Percentiles rank a stretch among this genome's conserved stretches.
These are phyloP conservation scores for Eustalomyia histrio DNA, from an alignment of 2,888 invertebrate species.

Conservation along the genomic window DNA sequence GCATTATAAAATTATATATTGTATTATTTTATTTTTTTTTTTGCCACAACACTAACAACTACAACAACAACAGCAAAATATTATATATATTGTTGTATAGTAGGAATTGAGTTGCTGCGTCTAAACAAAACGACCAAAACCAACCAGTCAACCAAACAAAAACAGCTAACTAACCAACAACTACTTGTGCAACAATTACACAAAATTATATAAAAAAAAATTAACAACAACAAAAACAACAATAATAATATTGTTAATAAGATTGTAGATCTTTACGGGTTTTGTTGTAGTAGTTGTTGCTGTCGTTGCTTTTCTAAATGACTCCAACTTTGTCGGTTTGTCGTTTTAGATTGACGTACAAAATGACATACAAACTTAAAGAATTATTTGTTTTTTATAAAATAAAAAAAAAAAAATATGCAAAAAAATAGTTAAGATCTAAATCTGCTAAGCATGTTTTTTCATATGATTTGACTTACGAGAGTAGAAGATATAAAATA, in stretches of 20 bases:
- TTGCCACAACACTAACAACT: slow-evolving; percentile 8
- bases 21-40: slow-evolving; percentile 28
- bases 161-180: slow-evolving; percentile 63
- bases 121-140: slow-evolving; percentile 45
- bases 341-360: slow-evolving; percentile 56
- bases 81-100: slow-evolving; percentile 38
- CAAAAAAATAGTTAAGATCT: slow-evolving; percentile 17
- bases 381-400: slow-evolving; percentile 19
- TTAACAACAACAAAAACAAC: slow-evolving; percentile 77
- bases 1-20: slow-evolving; percentile 58
- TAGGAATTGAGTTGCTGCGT: slow-evolving; percentile 42
- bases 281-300: slow-evolving; percentile 40
- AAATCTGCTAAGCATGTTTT: slow-evolving; percentile 26
- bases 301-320: slow-evolving; percentile 51
- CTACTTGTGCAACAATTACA: slow-evolving; percentile 76
- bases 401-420: slow-evolving; percentile 7
- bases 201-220: slow-evolving; percentile 72
- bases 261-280: slow-evolving; percentile 56
- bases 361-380: slow-evolving; percentile 54
- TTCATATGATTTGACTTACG: background rate
- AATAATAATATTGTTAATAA: slow-evolving; percentile 67
- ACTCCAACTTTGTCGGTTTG: slow-evolving; percentile 53
- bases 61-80: slow-evolving; percentile 5
- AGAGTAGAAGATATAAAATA: background rate
- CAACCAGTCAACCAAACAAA: slow-evolving; percentile 28